Base-by-base conservation (phyloP, 2,888 invertebrate genomes). In the Papilio elwesi region DNA sequence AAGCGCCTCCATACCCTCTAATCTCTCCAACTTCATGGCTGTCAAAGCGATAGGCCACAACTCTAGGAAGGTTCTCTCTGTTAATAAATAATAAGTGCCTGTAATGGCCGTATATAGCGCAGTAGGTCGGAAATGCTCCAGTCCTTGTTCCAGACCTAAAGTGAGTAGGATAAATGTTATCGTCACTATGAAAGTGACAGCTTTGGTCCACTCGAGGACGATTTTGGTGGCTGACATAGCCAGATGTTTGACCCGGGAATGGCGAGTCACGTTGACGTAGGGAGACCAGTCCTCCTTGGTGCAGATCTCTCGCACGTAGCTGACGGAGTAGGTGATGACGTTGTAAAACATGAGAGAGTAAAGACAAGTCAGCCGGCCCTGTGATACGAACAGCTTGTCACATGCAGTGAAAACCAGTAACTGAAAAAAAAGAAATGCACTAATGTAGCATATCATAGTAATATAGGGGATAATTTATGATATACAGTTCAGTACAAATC, bases 341-440 rank as follows among this genome's bases (percentile, higher is more conserved):
- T 97, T 97, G 94, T 97, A 97, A 90, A 97, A 97, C 96, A 97
- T 96, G 16, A 97, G 92, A 0, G 97, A 96, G 87, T 97, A 97
- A 38, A 97, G 94, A 59, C 96, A 95, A 0, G 96, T 96, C 55
- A 96, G 93, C 79, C 94, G 87, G 79, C 90, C 94, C 83, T 94
- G 94, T 3, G 94, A 93, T 51, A 95, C 92, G 48, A 97, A 89
- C 48, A 96, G 94, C 38, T 95, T 94, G 82, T 97, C 97, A 83
- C 96, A 96, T 70, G 96, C 94, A 78, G 96, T 95, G 88, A 97
- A 95, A 90, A 97, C 96, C 76, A 96, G 91, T 84, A 97, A 89
- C 95, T 96, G 95, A 47, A 88, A 87, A 68, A 47, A 75, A 74
- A 48, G 74, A 71, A 62, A 69, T 26, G 4, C 26, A 75, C 7